Evolutionary conservation across 37 sponge, comb jelly and placozoan species (phyloP), one percentile per base, ranked within the genome.

Genomic region (Eunapius fragilis): DNA sequence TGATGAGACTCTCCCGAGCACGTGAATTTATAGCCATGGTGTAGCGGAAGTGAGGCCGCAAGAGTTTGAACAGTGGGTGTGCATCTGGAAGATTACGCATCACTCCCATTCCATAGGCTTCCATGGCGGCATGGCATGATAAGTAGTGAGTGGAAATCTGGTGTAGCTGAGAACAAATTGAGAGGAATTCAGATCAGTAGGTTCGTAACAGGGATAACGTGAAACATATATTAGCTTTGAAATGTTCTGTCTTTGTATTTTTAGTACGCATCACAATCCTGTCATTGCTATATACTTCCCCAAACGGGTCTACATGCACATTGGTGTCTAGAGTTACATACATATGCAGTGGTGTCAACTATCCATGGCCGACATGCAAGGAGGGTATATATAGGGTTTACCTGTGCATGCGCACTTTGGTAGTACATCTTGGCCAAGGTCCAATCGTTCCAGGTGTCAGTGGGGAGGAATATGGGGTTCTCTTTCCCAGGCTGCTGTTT

Each of bases 21-120:
- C 26, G 50, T 45, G 70, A 37, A 75, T 95, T 95, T 68, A 93
- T 93, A 31, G 90, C 82, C 31, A 93, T 93, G 47, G 87, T 89
- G 76, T 89, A 86, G 72, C 71, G 87, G 48, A 90, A 41, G 68
- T 92, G 90, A 22, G 90, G 90, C 27, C 27, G 31, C 11, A 95
- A 79, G 7, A 95, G 93, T 36, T 78, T 86, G 86, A 75, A 86
- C 12, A 95, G 25, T 24, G 96, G 96, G 70, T 95, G 96, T 9
- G 78, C 70, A 49, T 80, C 80, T 67, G 93, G 90, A 3, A 95
- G 78, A 37, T 85, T 92, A 24, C 96, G 48, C 80, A 74, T 89
- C 31, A 72, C 77, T 4, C 87, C 91, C 31, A 95, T 76, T 68
- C 70, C 78, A 71, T 90, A 90, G 19, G 88, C 68, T 76, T 93